These are phyloP conservation scores for Cynocephalus volans DNA, from an alignment of 2,113 vertebrate genomes.

Conservation along the genomic window DNA sequence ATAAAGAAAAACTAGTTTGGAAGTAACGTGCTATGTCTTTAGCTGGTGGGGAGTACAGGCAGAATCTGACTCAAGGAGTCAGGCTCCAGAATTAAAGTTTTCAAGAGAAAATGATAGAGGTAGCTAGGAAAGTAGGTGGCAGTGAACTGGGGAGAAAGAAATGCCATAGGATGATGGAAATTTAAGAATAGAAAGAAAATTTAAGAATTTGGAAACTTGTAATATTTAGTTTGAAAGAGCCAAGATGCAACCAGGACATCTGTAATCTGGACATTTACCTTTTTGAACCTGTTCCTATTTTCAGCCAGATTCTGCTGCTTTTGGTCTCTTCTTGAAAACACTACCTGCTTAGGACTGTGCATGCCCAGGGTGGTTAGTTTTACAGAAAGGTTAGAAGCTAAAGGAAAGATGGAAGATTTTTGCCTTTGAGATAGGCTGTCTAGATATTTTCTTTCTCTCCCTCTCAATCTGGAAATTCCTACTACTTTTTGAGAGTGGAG, in stretches of 20 bases:
- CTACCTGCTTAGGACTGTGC: neutral
- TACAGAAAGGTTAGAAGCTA: constrained; percentile 2
- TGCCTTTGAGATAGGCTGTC: neutral
- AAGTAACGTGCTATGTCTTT: neutral
- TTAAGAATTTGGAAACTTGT: constrained; percentile 24
- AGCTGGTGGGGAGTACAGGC: neutral
- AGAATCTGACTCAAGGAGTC: constrained; percentile 17
- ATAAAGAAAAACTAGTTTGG: neutral
- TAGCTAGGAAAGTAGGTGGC: neutral
- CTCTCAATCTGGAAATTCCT: neutral
- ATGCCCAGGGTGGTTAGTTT: neutral
- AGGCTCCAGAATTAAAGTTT: constrained; percentile 23
- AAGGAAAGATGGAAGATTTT: constrained; percentile 20
- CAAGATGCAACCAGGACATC: neutral
- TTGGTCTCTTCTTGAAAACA: constrained; percentile 22
- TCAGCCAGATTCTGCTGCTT: constrained; percentile 32
- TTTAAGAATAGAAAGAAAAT: neutral
- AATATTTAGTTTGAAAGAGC: neutral
- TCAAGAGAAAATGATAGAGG: constrained; percentile 39
- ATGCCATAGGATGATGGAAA: neutral
- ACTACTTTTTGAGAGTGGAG: neutral
- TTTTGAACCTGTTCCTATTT: constrained; percentile 55
- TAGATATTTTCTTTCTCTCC: constrained; percentile 8
- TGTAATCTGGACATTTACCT: neutral
- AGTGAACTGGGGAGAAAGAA: neutral